phyloP scores from a whole-genome alignment of 2,888 invertebrate species.

The Apocheima hispidaria region DNA sequence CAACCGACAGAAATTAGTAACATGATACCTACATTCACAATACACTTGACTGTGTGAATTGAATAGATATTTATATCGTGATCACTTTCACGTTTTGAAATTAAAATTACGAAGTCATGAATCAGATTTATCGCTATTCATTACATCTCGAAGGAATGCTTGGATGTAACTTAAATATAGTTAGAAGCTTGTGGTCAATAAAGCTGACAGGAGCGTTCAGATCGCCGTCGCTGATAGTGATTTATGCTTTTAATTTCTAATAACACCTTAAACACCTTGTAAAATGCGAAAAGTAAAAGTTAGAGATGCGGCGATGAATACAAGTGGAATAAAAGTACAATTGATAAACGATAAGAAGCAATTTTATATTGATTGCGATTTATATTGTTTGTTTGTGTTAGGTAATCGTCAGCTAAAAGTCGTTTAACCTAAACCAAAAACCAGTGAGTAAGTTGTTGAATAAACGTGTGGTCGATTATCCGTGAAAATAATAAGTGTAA shows the following conservation, averaged over 20 bases:
- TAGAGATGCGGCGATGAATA: conserved; percentile 32
- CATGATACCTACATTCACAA: conserved; percentile 42
- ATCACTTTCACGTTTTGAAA: conserved; percentile 59
- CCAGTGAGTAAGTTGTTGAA: background rate
- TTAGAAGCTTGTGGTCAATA: conserved; percentile 31
- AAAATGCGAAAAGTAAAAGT: conserved; percentile 36
- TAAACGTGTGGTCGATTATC: conserved; percentile 5
- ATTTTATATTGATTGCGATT: conserved; percentile 24
- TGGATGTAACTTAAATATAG: conserved; percentile 29
- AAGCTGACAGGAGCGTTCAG: conserved; percentile 45
- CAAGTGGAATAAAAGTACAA: conserved; percentile 28
- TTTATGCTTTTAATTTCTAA: conserved; percentile 46
- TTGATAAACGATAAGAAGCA: conserved; percentile 27
- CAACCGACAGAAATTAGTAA: conserved; percentile 41
- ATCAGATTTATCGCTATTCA: conserved; percentile 42
- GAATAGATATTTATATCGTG: conserved; percentile 49
- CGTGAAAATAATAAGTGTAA: conserved; percentile 2
- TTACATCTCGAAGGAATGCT: conserved; percentile 26
- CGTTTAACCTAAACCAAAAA: background rate
- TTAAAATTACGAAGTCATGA: conserved; percentile 44
- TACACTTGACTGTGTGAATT: conserved; percentile 44
- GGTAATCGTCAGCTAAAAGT: conserved; percentile 18
- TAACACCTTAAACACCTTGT: conserved; percentile 35
- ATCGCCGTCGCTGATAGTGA: conserved; percentile 47
- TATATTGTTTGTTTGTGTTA: conserved; percentile 23